Base-by-base conservation (phyloP, 1,140 invertebrate genomes). In the Caerostris darwini region DNA sequence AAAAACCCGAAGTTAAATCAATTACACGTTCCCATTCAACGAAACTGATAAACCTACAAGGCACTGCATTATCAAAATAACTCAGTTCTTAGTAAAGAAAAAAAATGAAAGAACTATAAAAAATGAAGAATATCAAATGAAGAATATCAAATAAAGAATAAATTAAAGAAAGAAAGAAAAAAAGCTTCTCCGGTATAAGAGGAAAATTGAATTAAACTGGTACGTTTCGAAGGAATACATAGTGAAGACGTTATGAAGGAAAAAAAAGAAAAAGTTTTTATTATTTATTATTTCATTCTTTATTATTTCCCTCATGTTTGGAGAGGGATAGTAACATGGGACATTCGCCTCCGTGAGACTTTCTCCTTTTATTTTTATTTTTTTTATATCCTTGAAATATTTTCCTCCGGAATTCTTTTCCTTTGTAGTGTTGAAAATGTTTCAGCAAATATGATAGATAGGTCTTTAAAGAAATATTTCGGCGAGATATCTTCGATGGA, bases 121-220 rank as follows among this genome's bases (percentile, higher is more conserved):
- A 10, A 85, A 34, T 34, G 50, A 50, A 85, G 56, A 58, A n/a
- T n/a, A n/a, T n/a, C n/a, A n/a, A 59, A 85, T 34, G 50, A 50
- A 85, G 56, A 58, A 1, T 34, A 34, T 34, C 34, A 2, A 34
- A 34, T 34, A 34, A 34, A 34, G 34, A 34, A 34, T 34, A 34
- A 34, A n/a, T n/a, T n/a, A n/a, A 34, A 34, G 34, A 34, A 34
- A 34, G 34, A 34, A 34, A 34, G 17, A 34, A 34, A 34, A 34
- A 34, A 34, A 85, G 34, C 2, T 19, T 57, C 14, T 85, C 56
- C 83, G 4, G 57, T 59, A 88, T 67, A 12, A 10, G 14, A 64
- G 8, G 86, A 88, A 88, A 88, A 88, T 88, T 88, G 86, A 88
- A 88, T 88, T 88, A 64, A 88, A 88, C 56, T 88, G 59, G 67